Evolutionary conservation across 2,797 vertebrate species (phyloP).

Genomic region (Ptychobarbus kaznakovi): DNA sequence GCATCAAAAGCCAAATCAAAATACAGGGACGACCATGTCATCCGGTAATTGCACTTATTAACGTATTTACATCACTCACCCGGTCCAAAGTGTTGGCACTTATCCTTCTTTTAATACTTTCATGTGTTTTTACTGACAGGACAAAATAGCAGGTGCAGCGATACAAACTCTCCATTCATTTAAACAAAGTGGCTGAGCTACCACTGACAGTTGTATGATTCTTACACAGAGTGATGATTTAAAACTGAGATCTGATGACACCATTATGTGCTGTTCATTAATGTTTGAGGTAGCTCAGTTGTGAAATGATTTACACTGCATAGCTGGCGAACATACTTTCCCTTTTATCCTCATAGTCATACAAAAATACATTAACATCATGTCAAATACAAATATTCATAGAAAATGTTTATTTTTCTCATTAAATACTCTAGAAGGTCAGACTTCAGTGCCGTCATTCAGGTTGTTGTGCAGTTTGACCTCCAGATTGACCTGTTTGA

Average conservation of each 20-base stretch:
- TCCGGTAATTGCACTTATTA: conserved; percentile 77
- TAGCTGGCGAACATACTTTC: conserved; percentile 70
- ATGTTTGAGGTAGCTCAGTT: conserved; percentile 81
- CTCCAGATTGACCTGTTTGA: conserved; percentile 90
- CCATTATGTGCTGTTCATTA: conserved; percentile 39
- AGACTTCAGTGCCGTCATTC: conserved; percentile 93
- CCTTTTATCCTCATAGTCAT: conserved; percentile 74
- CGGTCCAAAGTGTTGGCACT: conserved; percentile 59
- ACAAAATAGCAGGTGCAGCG: conserved; percentile 60
- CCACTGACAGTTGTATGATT: conserved; percentile 59
- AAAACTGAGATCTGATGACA: conserved; percentile 49
- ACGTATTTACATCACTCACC: conserved; percentile 66
- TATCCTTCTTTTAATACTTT: conserved; percentile 64
- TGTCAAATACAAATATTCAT: conserved; percentile 74
- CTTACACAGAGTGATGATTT: conserved; percentile 36
- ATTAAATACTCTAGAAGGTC: conserved; percentile 63
- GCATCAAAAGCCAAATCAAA: conserved; percentile 38
- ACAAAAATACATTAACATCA: conserved; percentile 84
- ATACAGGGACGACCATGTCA: conserved; percentile 55
- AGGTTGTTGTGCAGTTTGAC: conserved; percentile 94
- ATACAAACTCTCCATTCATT: conserved; percentile 57
- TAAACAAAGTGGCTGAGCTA: conserved; percentile 76
- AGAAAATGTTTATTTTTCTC: conserved; percentile 75
- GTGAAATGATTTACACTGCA: conserved; percentile 71
- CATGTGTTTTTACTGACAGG: conserved; percentile 59